Percentiles rank a stretch among this genome's conserved stretches.
phyloP scores from a whole-genome alignment of 2,113 vertebrate genomes.

The Catharus minimus region DNA sequence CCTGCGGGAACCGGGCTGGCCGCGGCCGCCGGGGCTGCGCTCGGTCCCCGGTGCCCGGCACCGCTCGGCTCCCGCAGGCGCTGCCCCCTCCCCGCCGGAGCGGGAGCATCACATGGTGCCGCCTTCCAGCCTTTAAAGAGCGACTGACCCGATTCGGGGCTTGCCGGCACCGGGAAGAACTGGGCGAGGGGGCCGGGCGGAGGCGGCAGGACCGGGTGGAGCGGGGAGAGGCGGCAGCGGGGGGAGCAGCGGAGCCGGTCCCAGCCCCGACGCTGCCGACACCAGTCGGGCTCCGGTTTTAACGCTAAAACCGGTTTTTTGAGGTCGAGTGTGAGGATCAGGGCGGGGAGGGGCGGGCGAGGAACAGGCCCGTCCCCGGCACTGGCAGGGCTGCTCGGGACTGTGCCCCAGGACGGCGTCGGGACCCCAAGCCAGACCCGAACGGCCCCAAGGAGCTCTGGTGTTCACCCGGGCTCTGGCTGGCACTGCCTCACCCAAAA shows the following conservation, averaged over 20 bases:
- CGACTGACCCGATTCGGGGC: constrained; percentile 9
- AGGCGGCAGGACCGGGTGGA: background rate
- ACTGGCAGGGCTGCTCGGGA: background rate
- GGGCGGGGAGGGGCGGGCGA: background rate
- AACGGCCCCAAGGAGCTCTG: background rate
- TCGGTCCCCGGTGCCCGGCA: background rate
- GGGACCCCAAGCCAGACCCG: background rate
- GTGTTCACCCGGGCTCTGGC: background rate
- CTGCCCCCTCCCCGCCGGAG: background rate
- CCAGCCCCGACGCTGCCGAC: background rate
- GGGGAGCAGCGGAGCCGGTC: background rate
- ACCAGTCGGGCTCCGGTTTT: background rate
- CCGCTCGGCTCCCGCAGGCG: background rate
- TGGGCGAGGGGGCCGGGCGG: too few species aligned
- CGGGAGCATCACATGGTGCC: constrained; percentile 45
- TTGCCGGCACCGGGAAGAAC: background rate
- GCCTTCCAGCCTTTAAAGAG: constrained; percentile 23
- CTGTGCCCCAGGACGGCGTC: background rate
- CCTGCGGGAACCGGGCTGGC: background rate
- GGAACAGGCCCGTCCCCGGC: background rate
- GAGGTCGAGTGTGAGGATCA: background rate
- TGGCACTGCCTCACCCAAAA: background rate
- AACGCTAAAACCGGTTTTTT: background rate
- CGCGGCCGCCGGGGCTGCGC: background rate
- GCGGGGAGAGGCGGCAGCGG: background rate